Conservation (phyloP, 2,797 vertebrate species). For the Poeciliopsis paucimaculata region DNA sequence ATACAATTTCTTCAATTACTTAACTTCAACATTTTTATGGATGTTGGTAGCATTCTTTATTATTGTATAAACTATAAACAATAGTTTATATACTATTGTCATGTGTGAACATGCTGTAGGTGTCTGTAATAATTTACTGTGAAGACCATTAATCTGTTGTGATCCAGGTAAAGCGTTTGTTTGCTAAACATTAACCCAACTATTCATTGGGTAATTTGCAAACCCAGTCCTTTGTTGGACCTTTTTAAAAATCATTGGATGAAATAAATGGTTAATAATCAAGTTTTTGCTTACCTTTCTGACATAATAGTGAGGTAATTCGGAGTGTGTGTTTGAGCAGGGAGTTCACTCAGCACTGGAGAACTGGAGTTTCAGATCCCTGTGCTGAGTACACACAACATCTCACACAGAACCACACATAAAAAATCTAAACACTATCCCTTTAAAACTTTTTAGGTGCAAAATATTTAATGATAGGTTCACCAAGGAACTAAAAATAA, state of each 20-base stretch:
- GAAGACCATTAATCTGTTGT: background rate
- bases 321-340: background rate
- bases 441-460: background rate
- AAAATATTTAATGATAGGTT: conserved; percentile 21
- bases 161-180: background rate
- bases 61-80: background rate
- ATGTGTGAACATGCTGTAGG: background rate
- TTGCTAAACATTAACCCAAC: background rate
- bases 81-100: background rate
- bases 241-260: no score
- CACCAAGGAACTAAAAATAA: conserved; percentile 37
- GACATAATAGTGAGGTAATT: background rate
- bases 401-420: background rate
- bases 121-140: background rate
- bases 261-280: background rate
- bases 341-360: background rate
- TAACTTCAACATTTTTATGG: background rate
- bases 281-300: background rate
- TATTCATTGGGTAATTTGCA: no score
- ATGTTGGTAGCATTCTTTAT: background rate
- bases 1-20: background rate
- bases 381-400: background rate
- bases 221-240: no score
- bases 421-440: background rate
- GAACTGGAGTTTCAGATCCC: background rate